Base-by-base conservation (phyloP, 2,113 vertebrate genomes). In the Rutilus rutilus region DNA sequence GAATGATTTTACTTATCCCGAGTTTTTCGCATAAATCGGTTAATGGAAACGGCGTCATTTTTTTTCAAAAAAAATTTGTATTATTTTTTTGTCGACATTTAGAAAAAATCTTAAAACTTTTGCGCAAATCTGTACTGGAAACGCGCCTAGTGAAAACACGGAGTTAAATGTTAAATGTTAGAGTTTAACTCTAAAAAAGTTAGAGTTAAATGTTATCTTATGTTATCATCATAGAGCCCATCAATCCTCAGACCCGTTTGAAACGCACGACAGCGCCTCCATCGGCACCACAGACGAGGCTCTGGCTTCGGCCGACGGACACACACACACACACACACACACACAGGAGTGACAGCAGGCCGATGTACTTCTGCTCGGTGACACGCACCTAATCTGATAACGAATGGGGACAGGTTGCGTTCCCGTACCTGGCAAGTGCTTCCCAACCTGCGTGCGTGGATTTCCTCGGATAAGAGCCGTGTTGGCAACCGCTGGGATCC, bases 311-410 rank as follows among this genome's bases (percentile, higher is more conserved):
- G 6, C 14, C 19, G n/a, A 30, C 4, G 67, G 85, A 78, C 84
- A 74, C 19, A 90, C 90, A 42, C 42, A 42, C 42, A 42, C 36
- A 39, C 39, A 39, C 39, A 42, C 39, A 42, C 42, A 42, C 42
- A 42, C 42, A 42, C 8, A 10, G 42, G 91, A 92, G 87, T 89
- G 83, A 80, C 10, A 54, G 78, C 85, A 6, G 78, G 54, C 17
- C 87, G 89, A 90, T 85, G 85, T 88, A 88, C 91, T 92, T 96
- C 96, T 96, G 95, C 96, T 95, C 94, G 92, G 94, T 96, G 97
- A 97, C 96, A 96, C 96, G 92, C 91, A 91, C 95, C 95, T 97
- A 99, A 99, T 99, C 97, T 99, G 97, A 98, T 99, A 98, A 98
- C 95, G 91, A 96, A 99, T 97, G 96, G 96, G 95, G 96, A 97